Base-by-base conservation (phyloP, 2,797 vertebrate genomes). In the Epinephelus coioides region DNA sequence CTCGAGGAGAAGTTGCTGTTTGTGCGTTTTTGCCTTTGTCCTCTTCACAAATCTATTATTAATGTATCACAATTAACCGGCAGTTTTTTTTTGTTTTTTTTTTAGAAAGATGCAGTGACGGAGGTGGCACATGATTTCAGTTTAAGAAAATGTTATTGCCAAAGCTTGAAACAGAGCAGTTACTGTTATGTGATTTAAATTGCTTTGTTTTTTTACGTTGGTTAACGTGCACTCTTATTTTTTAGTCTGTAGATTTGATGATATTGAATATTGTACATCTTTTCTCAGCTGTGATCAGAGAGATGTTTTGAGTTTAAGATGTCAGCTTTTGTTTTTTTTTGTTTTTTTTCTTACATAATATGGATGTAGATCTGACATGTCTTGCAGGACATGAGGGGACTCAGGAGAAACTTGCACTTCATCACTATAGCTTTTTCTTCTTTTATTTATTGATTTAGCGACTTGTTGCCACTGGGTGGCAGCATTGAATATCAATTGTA, bases 381-480 rank as follows among this genome's bases (percentile, higher is more conserved):
- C n/a, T 68, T n/a, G 17, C 64, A n/a, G 55, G 59, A 66, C 13
- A 17, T 7, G 0, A 66, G 49, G n/a, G 25, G 38, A 79, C 65
- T 86, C 76, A 57, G 79, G 73, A 79, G 69, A 81, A 78, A 87
- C 61, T 87, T 91, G 83, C 89, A 91, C 84, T 78, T 79, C 18
- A 73, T 34, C 56, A 27, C 67, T 87, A 44, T 73, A 74, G 40
- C 27, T 53, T 77, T 68, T 69, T 53, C 27, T 59, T 83, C 11
- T 12, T 76, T 46, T 92, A 82, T 92, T 90, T 86, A 83, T 90
- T 90, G 40, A 63, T 62, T 43, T 77, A 80, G 38, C 38, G 2
- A 40, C 34, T 6, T 81, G 62, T 73, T 85, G 79, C 90, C 90
- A 94, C 93, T 91, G 64, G 92, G 86, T 88, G 93, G 93, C 89